Base-by-base conservation (phyloP, 2,888 invertebrate genomes). In the Ischnura elegans region DNA sequence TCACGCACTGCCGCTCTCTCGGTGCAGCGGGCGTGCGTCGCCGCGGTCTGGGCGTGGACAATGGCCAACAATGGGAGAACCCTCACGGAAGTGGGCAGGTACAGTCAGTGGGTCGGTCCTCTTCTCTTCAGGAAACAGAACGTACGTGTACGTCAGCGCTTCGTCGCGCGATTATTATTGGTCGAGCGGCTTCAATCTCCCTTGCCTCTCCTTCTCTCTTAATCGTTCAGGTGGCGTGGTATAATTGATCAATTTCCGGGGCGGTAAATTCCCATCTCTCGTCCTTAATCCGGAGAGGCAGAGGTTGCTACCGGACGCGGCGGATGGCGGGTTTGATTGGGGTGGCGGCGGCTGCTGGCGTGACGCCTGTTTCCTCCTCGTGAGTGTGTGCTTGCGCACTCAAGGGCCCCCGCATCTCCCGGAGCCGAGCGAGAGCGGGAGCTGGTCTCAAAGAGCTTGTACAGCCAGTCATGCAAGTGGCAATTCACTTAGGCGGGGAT, bases 221-320 rank as follows among this genome's bases (percentile, higher is more conserved):
- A 86, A 86, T 46, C 46, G 86, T 43, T 86, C 86, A 46, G 46
- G 46, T 46, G 86, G 45, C 86, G 86, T 16, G 36, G 86, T n/a
- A 36, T 86, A 86, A 86, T 86, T 86, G 86, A 86, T 86, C 86
- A 86, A 86, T 86, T 86, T 86, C 86, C 86, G n/a, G 86, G 86
- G 45, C 25, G 45, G 46, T 45, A n/a, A 86, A 46, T 46, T 45
- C 86, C 46, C 86, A 61, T 36, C 76, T 76, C 36, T 16, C 76
- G 76, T 13, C 36, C 76, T 29, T 76, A 76, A 76, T 29, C 76
- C 76, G n/a, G n/a, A 61, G 61, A 21, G 36, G 76, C 36, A 36
- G 76, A 76, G 76, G 36, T 36, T 29, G 66, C 6, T 19, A 13
- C 76, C 76, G 76, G 76, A 36, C 36, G 76, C 29, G 2, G 76